Evolutionary conservation across 2,113 vertebrate species (phyloP), one percentile per base, ranked within the genome.

Genomic region (Aegotheles bennettii): DNA sequence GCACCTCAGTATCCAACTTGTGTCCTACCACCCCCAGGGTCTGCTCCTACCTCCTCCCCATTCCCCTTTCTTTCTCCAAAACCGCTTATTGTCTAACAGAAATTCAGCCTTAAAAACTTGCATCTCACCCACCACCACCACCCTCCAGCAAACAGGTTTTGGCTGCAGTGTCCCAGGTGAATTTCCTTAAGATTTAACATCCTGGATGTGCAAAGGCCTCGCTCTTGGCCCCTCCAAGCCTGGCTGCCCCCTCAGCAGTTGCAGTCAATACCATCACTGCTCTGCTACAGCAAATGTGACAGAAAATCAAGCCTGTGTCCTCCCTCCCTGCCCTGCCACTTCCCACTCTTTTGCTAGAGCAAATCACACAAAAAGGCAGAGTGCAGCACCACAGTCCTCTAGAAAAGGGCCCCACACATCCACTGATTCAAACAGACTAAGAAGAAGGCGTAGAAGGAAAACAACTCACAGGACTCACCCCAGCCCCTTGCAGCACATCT

Each of bases 391-490:
- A 3, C 19, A 61, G 25, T 0, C 13, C 14, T 45, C 28, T 35
- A 9, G 24, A 43, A 17, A 8, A n/a, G 25, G 2, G 5, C 1
- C 3, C 5, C 17, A 1, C 12, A 1, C 31, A 17, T 2, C 31
- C 2, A 0, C 11, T 16, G 26, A 13, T 13, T 42, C 38, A 40
- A 20, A 15, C 24, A 14, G 6, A 16, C 4, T 16, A 21, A 63
- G 28, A 7, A 17, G 16, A 10, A 4, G 11, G 2, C 13, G 1
- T 0, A 29, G 16, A 13, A 43, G 26, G 2, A 47, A 64, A 9
- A 3, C 1, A 0, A 10, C 4, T 5, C 1, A 0, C 6, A n/a
- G 14, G 5, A 20, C 40, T 40, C 6, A 6, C 11, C 11, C 1
- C 9, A 13, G 4, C 25, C 26, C 10, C 28, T 16, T 8, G 1